These are phyloP conservation scores for Eumeta japonica DNA, from an alignment of 1,140 invertebrate species.

Conservation along the genomic window DNA sequence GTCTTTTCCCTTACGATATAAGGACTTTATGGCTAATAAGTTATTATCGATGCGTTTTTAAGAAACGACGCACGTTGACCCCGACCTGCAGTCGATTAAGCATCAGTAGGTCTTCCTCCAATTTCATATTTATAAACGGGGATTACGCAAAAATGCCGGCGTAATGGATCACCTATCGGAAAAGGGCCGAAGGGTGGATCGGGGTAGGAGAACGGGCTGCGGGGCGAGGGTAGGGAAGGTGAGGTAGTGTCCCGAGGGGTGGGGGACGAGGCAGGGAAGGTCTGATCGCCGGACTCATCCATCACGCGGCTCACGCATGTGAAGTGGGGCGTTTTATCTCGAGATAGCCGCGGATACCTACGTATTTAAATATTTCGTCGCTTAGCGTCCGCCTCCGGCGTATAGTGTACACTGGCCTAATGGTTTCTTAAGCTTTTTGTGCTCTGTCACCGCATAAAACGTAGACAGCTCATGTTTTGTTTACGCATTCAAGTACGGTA, in stretches of 20 bases:
- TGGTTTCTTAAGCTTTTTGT: neutral
- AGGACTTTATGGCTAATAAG: too few relatives aligned
- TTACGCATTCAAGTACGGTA: too few relatives aligned
- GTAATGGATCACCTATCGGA: slow-evolving; percentile 56
- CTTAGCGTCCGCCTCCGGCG: slow-evolving; percentile 26
- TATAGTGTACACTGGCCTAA: slow-evolving; percentile 12
- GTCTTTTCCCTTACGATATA: too few relatives aligned
- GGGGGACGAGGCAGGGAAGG: slow-evolving; percentile 31
- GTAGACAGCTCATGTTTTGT: too few relatives aligned
- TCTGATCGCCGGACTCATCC: slow-evolving; percentile 54
- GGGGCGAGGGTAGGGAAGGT: slow-evolving; percentile 23
- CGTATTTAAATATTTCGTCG: slow-evolving; percentile 55
- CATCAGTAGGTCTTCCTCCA: slow-evolving; percentile 53
- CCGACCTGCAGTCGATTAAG: slow-evolving; percentile 55
- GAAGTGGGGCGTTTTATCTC: slow-evolving; percentile 54
- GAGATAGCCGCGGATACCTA: slow-evolving; percentile 47
- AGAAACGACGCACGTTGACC: too few relatives aligned
- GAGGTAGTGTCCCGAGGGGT: slow-evolving; percentile 45
- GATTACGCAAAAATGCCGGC: slow-evolving; percentile 56
- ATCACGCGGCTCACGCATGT: slow-evolving; percentile 54
- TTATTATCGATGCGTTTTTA: too few relatives aligned
- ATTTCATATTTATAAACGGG: slow-evolving; percentile 57
- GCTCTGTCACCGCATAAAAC: neutral
- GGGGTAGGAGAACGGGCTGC: slow-evolving; percentile 9
- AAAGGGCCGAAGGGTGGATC: slow-evolving; percentile 20